A percentile compares a stretch with the other conserved stretches of the same genome.
phyloP scores from a whole-genome alignment of 2,888 invertebrate species.

The Opisthograptis luteolata region DNA sequence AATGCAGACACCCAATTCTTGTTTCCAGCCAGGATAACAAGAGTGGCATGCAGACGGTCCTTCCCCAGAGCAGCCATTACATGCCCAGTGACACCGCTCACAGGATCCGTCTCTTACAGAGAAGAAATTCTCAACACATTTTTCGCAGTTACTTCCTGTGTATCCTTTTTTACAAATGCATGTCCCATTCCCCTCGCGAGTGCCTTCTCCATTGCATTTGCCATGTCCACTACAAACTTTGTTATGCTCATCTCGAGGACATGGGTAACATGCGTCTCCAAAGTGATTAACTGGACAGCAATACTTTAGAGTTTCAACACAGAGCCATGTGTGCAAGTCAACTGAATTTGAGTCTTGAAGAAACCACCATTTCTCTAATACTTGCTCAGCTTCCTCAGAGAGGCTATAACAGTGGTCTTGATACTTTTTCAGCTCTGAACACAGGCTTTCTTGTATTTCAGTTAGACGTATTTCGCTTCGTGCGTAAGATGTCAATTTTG shows the following conservation, averaged over 20 bases:
- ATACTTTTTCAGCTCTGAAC: conserved; percentile 87
- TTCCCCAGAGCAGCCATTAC: conserved; percentile 89
- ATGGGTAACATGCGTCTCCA: conserved; percentile 91
- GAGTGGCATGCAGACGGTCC: conserved; percentile 85
- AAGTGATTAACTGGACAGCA: conserved; percentile 95
- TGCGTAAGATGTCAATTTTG: conserved; percentile 91
- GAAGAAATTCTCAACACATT: conserved; percentile 87
- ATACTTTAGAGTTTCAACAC: conserved; percentile 89
- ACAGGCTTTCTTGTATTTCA: conserved; percentile 95
- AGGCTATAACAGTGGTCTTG: conserved; percentile 92
- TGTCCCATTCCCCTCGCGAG: conserved; percentile 95
- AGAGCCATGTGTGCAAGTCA: conserved; percentile 86
- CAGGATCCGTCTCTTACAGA: conserved; percentile 88
- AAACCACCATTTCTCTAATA: conserved; percentile 96
- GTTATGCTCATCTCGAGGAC: conserved; percentile 81
- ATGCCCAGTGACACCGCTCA: conserved; percentile 90
- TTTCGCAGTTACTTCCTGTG: conserved; percentile 88
- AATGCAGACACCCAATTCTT: conserved; percentile 88
- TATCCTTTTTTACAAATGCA: conserved; percentile 95
- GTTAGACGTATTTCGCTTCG: conserved; percentile 95
- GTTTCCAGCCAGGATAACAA: conserved; percentile 89
- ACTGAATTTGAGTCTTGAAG: conserved; percentile 78
- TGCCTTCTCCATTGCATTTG: conserved; percentile 92
- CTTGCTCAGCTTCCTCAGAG: conserved; percentile 91
- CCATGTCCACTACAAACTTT: conserved; percentile 92